Base-by-base conservation (phyloP, 2,888 invertebrate genomes). In the Brassicogethes aeneus region DNA sequence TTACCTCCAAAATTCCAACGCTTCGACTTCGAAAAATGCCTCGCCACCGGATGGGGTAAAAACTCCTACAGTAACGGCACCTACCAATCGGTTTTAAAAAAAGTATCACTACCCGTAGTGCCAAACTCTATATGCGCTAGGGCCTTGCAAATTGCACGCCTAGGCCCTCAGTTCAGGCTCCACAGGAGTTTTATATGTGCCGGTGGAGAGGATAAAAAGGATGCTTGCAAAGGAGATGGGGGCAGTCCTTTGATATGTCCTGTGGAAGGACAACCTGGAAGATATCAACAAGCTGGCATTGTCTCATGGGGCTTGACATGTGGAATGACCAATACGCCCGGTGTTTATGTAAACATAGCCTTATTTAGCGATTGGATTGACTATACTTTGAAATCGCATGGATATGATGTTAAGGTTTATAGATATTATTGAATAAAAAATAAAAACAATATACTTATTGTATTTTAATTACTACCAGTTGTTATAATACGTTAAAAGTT, bases 231-330 rank as follows among this genome's bases (percentile, higher is more conserved):
- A 34, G 35, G 15, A 15, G 35, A 34, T 34, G 35, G 35, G 3
- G 35, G 35, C 7, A 34, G 35, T 34, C 35, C 35, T 15, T 16
- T 34, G 16, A 13, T 15, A 5, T 34, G 35, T 34, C 13, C 35
- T 5, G 15, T 34, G 15, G 5, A 3, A 15, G 35, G 88, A 87
- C 0, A 65, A 66, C 16, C 62, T 66, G 48, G n/a, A 8, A 39
- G 50, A 31, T 86, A 82, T 62, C 76, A 80, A n/a, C 78, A 87
- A 55, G 75, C 76, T 1, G 91, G 91, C 0, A 77, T 89, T 7
- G 23, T 23, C 10, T 80, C 89, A 0, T 91, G 90, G 90, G 91
- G 91, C 14, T 82, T 91, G 42, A 86, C 85, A 2, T 91, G 91
- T 55, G 89, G 89, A 0, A 66, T 68, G 23, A 61, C 71, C 36